phyloP scores from a whole-genome alignment of 2,113 vertebrate species.

The Passer montanus region DNA sequence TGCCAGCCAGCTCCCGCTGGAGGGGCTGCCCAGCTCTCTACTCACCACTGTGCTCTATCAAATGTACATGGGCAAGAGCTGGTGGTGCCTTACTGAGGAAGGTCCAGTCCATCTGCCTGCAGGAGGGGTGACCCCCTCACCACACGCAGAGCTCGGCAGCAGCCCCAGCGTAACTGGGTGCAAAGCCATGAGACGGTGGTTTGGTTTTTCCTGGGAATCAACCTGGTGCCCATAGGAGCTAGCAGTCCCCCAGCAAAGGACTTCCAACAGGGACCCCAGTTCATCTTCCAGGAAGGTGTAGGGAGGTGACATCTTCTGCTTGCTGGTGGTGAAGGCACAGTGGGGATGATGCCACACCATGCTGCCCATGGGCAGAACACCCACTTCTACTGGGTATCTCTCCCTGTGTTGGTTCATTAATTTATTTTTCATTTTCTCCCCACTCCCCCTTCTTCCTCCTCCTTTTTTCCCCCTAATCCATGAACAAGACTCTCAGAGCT shows the following conservation, averaged over 20 bases:
- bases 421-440: constrained; percentile 10
- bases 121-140: background rate
- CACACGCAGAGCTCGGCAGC: background rate
- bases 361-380: background rate
- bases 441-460: background rate
- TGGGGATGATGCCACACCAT: background rate
- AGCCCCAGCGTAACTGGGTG: background rate
- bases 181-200: background rate
- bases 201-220: background rate
- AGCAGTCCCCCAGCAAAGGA: background rate
- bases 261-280: background rate
- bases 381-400: background rate
- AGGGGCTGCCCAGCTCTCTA: background rate
- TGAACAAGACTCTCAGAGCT: constrained; percentile 21
- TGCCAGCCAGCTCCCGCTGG: background rate
- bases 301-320: background rate
- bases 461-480: background rate
- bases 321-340: background rate
- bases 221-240: background rate
- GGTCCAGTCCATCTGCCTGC: background rate
- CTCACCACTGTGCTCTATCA: background rate
- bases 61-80: background rate
- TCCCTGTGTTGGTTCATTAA: background rate
- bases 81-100: background rate
- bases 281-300: background rate